Conservation (phyloP, 2,888 invertebrate genomes). For the Andrena hattorfiana region DNA sequence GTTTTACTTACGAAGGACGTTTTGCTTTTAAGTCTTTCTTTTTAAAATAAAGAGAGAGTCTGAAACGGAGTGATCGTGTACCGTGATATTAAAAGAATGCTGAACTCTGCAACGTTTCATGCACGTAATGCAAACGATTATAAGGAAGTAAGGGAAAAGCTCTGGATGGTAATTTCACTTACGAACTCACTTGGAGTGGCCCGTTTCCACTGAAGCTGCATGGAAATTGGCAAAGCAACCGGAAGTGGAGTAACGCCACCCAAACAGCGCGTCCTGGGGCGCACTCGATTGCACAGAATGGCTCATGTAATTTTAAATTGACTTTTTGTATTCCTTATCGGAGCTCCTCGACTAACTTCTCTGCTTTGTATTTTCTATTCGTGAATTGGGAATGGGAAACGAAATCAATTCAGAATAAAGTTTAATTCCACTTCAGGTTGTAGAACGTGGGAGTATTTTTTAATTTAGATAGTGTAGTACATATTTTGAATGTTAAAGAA, state of each 20-base stretch:
- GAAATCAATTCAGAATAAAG: no score
- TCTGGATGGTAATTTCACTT: slow-evolving; percentile 40
- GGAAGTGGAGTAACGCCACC: slow-evolving; percentile 27
- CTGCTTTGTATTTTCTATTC: not conserved
- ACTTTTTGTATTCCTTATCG: slow-evolving; percentile 14
- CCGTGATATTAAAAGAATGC: slow-evolving; percentile 3
- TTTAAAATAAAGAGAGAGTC: not conserved
- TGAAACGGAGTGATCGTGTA: not conserved
- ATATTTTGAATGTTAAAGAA: no score
- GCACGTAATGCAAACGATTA: slow-evolving; percentile 7
- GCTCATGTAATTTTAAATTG: slow-evolving; percentile 34
- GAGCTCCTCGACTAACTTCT: not conserved
- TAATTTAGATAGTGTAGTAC: no score
- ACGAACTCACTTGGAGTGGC: slow-evolving; percentile 8
- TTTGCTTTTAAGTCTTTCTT: no score
- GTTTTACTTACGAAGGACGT: not conserved
- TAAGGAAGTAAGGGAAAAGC: slow-evolving; percentile 4
- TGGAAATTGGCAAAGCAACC: slow-evolving; percentile 51
- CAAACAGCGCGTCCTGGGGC: slow-evolving; percentile 34
- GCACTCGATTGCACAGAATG: not conserved
- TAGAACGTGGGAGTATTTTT: no score
- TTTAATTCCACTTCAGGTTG: not conserved
- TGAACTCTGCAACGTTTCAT: not conserved
- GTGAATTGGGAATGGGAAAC: not conserved
- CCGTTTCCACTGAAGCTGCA: slow-evolving; percentile 25